phyloP scores from a whole-genome alignment of 2,888 invertebrate genomes.

The Chloroclystis v-ata region DNA sequence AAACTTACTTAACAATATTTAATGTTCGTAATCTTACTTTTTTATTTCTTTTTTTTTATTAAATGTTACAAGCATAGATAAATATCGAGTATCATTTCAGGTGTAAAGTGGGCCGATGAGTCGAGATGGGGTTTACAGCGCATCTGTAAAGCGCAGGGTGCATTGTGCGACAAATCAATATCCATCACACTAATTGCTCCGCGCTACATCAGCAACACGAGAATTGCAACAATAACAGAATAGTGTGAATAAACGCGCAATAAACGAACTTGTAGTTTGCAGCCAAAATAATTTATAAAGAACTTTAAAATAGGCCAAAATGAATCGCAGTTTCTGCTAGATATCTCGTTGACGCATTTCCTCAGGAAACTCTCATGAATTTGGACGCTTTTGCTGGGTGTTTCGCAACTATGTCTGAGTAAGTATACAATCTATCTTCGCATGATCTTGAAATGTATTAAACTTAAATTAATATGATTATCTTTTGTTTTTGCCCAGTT shows the following conservation, averaged over 20 bases:
- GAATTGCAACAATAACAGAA: slow-evolving; percentile 3
- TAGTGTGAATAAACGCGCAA: slow-evolving; percentile 29
- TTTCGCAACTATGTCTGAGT: slow-evolving; percentile 27
- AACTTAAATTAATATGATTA: neutral
- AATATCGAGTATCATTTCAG: slow-evolving; percentile 13
- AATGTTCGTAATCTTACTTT: too few species aligned
- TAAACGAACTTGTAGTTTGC: slow-evolving; percentile 22
- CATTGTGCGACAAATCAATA: slow-evolving; percentile 17
- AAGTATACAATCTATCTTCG: slow-evolving; percentile 8
- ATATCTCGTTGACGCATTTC: slow-evolving; percentile 29
- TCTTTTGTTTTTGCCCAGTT: neutral
- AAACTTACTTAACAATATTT: too few species aligned
- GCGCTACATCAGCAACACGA: slow-evolving; percentile 1
- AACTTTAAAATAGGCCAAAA: slow-evolving; percentile 28
- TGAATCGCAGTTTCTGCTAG: slow-evolving; percentile 42
- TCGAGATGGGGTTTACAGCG: slow-evolving; percentile 6
- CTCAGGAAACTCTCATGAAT: slow-evolving; percentile 8
- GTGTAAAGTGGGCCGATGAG: slow-evolving; percentile 1
- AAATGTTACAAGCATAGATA: neutral
- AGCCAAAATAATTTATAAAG: slow-evolving; percentile 42
- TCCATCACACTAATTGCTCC: slow-evolving; percentile 5
- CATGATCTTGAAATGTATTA: too few species aligned
- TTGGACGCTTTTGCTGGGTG: slow-evolving; percentile 6
- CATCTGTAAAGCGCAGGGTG: slow-evolving; percentile 17
- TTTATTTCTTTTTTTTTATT: neutral